Base-by-base conservation (phyloP, 2,888 invertebrate genomes). In the Cryptocephalus moraei region DNA sequence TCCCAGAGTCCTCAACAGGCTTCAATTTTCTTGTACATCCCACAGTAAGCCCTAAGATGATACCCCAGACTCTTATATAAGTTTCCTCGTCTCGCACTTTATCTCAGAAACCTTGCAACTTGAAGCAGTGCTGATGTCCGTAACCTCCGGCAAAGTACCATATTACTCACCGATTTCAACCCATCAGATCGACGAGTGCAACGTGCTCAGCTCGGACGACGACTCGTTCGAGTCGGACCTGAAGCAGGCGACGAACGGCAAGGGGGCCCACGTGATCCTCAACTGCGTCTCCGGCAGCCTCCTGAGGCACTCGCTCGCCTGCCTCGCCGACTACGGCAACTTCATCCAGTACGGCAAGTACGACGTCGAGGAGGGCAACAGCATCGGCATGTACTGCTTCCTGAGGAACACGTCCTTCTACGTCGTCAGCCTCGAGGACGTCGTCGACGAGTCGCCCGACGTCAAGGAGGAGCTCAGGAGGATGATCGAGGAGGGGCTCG, bases 231-330 rank as follows among this genome's bases (percentile, higher is more conserved):
- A 95, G 67, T 78, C 82, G 47, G 81, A 91, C 75, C 77, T 97
- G 41, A 76, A 87, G 59, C 75, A 75, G 45, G 80, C 82, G 57
- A 95, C 95, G 0, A 77, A 84, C 12, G 95, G 96, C 10, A 76
- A 75, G 57, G 94, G 95, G 39, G 95, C 95, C 0, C 88, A 97
- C 61, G 74, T 95, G 46, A 87, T 96, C 32, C 71, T 92, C 9
- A 97, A 97, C 69, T 91, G 91, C 0, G 72, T 96, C 39, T 81
- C 94, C 1, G 94, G 91, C 59, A 92, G 92, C 41, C 90, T 94
- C 65, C 74, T 96, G 1, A 78, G 81, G 62, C 85, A 80, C 0
- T 80, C 82, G 0, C 67, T 82, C 0, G 72, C 80, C 3, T 84
- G 83, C 54, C 65, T 83, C 12, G 79, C 74, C 0, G 59, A 63